phyloP scores from a whole-genome alignment of 1,140 invertebrate genomes.

The Rhagoletis zephyria region DNA sequence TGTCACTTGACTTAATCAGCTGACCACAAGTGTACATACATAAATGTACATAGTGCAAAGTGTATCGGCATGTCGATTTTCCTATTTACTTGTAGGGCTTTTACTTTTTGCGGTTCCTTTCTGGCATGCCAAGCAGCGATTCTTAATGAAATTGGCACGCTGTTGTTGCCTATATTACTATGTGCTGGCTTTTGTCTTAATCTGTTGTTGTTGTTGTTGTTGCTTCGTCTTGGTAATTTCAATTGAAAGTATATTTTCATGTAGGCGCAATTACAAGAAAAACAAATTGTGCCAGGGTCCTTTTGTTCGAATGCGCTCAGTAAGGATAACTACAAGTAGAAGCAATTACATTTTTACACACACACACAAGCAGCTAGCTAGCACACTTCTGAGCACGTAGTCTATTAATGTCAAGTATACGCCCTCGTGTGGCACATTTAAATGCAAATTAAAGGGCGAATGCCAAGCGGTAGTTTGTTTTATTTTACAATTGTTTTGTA shows the following conservation, averaged over 20 bases:
- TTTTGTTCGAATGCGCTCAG: background rate
- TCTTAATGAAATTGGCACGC: constrained; percentile 38
- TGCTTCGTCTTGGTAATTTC: background rate
- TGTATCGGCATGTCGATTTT: background rate
- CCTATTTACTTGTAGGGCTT: constrained; percentile 21
- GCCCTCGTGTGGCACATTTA: constrained; percentile 34
- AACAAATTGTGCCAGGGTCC: constrained; percentile 44
- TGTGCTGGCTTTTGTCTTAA: no score
- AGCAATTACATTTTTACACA: background rate
- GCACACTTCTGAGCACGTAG: constrained; percentile 23
- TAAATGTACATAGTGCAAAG: no score
- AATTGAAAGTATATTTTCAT: constrained; percentile 28
- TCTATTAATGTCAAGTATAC: constrained; percentile 51
- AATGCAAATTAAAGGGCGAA: constrained; percentile 10
- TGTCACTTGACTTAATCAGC: no score
- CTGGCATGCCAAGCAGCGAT: constrained; percentile 37
- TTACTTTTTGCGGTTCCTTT: background rate
- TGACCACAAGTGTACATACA: background rate
- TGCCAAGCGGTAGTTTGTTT: background rate
- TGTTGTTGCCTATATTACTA: constrained; percentile 12
- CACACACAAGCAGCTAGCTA: background rate
- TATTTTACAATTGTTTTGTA: background rate
- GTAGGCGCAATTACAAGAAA: constrained; percentile 49
- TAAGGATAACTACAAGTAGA: background rate
- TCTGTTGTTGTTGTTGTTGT: background rate